Conservation (phyloP, 2,797 vertebrate species). For the Pelobates cultripes region DNA sequence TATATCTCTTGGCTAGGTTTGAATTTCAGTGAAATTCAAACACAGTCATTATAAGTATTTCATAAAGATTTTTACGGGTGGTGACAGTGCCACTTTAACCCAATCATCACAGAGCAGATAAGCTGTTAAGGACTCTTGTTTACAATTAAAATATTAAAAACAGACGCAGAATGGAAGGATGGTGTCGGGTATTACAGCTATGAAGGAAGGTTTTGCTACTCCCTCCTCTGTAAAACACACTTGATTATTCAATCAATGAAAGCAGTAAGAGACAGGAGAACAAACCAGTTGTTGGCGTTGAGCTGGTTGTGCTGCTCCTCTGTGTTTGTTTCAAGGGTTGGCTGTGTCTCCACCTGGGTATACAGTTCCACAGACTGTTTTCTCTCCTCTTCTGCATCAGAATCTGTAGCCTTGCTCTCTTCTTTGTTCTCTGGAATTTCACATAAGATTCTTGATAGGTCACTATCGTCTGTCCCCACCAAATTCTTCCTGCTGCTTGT, state of each 20-base stretch:
- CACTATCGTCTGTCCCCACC: constrained; percentile 6
- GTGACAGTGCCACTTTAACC: no score
- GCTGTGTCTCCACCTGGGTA: constrained; percentile 6
- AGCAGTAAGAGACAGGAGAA: constrained; percentile 5
- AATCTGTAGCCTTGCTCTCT: not conserved
- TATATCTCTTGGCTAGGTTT: no score
- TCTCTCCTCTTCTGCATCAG: not conserved
- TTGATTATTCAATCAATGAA: not conserved
- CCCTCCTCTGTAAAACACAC: no score
- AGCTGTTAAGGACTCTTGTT: no score
- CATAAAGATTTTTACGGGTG: no score
- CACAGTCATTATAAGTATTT: no score
- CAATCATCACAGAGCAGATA: no score
- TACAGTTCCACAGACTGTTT: not conserved
- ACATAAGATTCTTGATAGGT: not conserved
- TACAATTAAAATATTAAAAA: no score
- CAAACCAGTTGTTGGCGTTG: constrained; percentile 49
- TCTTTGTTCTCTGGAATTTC: constrained; percentile 27
- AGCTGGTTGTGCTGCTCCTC: constrained; percentile 39
- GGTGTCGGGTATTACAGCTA: no score
- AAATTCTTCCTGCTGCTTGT: constrained; percentile 27
- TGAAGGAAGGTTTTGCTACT: no score
- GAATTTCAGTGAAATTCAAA: no score
- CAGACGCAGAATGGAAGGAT: no score
- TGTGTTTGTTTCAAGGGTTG: constrained; percentile 16